phyloP scores from a whole-genome alignment of 2,797 vertebrate species.

The Sebastes kiyomatsui region DNA sequence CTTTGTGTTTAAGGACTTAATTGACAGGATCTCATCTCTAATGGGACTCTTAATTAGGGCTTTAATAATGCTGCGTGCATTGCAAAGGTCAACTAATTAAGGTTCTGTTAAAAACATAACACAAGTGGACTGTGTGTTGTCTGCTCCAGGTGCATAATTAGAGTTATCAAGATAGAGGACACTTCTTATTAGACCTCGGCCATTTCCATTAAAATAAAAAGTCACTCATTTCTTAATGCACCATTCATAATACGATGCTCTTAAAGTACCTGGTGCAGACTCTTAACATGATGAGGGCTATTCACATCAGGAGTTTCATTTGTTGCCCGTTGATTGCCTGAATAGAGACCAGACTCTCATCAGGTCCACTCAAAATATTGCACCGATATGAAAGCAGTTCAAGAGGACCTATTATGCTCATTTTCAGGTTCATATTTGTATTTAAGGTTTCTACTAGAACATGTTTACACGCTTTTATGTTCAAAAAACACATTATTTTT shows the following conservation, averaged over 20 bases:
- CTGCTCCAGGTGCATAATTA: slow-evolving; percentile 46
- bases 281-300: neutral
- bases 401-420: neutral
- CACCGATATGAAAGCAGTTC: neutral
- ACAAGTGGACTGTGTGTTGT: slow-evolving; percentile 6
- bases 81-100: slow-evolving; percentile 63
- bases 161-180: slow-evolving; percentile 41
- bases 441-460: too few species aligned
- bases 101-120: slow-evolving; percentile 20
- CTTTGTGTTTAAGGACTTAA: slow-evolving; percentile 45
- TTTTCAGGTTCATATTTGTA: too few species aligned
- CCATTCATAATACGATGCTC: neutral
- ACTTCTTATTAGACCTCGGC: slow-evolving; percentile 49
- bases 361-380: neutral
- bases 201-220: slow-evolving; percentile 28
- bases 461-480: too few species aligned
- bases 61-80: slow-evolving; percentile 27
- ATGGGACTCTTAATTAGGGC: slow-evolving; percentile 47
- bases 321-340: neutral
- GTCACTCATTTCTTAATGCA: neutral
- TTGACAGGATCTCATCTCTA: slow-evolving; percentile 44
- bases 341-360: neutral
- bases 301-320: neutral
- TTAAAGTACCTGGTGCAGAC: neutral
- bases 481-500: too few species aligned